Evolutionary conservation across 2,888 invertebrate genomes (phyloP), one percentile per base, ranked within the genome.

Genomic region (Argyresthia goedartella): DNA sequence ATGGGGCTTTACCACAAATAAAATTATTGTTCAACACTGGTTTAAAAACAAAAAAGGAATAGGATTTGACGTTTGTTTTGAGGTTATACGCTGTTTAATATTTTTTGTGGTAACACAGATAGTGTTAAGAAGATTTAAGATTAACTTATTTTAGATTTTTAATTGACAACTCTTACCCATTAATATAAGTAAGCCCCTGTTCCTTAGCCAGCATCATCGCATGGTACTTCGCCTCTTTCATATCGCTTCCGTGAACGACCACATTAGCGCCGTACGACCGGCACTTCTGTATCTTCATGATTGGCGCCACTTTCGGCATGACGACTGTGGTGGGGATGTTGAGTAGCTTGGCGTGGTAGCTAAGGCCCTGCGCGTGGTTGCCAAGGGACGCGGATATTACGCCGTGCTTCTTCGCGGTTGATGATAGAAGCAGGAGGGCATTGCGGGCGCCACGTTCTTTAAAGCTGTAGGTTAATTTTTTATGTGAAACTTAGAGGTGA

Each of bases 291-390:
- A 98, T 93, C 84, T 98, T 98, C 96, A 98, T 98, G 54, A 98
- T 94, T 0, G 98, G 97, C 0, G 98, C 98, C 0, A 95, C 91
- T 43, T 91, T 91, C 0, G 98, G 98, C 98, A 98, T 98, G n/a
- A 98, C 95, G 6, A 98, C 95, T 0, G 94, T 95, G 0, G 91
- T 90, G 0, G 93, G 91, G 25, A 94, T 88, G 43, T 87, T 84
- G 8, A 95, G 84, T 54, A 89, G 88, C 59, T 89, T 84, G 0
- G 95, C 95, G 69, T 95, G 95, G 71, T 93, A 96, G 59, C 92
- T 91, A 48, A 95, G 68, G 0, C 84, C 90, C 66, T 95, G 91
- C 0, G 98, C 97, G 78, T 98, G 98, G 75, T 98, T 98, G 0
- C 98, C 98, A 52, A 97, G 89, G 0, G 97, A 97, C 0, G 98